Base-by-base conservation (phyloP, 2,888 invertebrate genomes). In the Eueremaeus valkanovi region DNA sequence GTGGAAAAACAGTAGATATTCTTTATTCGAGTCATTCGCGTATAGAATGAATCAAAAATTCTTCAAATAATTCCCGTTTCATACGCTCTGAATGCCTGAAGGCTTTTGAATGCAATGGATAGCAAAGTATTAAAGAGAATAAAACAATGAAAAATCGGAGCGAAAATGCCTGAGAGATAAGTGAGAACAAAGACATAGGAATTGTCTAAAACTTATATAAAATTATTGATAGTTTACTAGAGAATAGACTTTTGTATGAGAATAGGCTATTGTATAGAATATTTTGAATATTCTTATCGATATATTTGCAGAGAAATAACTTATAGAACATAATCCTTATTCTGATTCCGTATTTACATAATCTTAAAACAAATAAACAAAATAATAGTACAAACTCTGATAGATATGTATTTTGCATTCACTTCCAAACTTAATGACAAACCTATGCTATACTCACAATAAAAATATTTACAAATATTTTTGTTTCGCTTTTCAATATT, bases 361-460 rank as follows among this genome's bases (percentile, higher is more conserved):
- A 66, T 66, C 66, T 40, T 40, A 24, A 24, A 21, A 21, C 66
- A 40, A 66, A 66, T 66, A 66, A 40, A 66, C 66, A 33, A 66
- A 66, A 66, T 40, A 40, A 66, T 66, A 40, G 66, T 40, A 58
- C 66, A 36, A 66, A 66, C 36, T 40, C 66, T n/a, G n/a, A 66
- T 66, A 40, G 40, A 66, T 29, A 66, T 40, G 31, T 13, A 31
- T 45, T 45, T 45, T 45, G 45, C 18, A 16, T 16, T 16, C n/a
- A 51, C 29, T 29, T 58, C 1, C 18, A 13, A 58, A 18, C 49
- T n/a, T 45, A 5, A 36, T 36, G 11, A 5, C 36, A 36, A 8
- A 8, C 45, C 16, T 45, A 18, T 45, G 8, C 45, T 18, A 45
- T 45, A 45, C 18, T 16, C 18, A 11, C 6, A 11, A 45, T 45